These are phyloP conservation scores for Adelognathus sp. DNA, from an alignment of 2,888 invertebrate species.

Conservation along the genomic window DNA sequence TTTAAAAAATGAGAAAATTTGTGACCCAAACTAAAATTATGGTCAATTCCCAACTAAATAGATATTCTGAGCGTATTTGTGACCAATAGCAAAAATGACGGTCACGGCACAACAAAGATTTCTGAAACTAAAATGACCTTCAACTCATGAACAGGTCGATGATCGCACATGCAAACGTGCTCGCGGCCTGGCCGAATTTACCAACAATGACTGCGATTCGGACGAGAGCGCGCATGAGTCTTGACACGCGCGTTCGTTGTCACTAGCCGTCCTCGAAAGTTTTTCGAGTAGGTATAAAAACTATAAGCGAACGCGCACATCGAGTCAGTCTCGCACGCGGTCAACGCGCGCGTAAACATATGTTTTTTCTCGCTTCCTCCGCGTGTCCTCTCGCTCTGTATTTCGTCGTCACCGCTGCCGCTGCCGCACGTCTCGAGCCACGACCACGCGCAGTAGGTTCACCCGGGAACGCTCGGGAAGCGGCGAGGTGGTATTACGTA, in stretches of 20 bases:
- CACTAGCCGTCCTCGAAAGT: conserved; percentile 17
- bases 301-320: not conserved
- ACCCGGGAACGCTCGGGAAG: not conserved
- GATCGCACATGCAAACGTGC: conserved; percentile 28
- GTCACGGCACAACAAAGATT: too few species aligned
- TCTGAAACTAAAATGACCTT: too few species aligned
- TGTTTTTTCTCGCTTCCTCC: conserved; percentile 14
- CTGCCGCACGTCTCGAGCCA: conserved; percentile 16
- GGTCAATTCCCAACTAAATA: too few species aligned
- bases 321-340: conserved; percentile 28
- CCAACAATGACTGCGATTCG: not conserved
- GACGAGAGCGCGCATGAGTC: not conserved
- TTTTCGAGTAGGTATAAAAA: conserved; percentile 33
- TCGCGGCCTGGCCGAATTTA: conserved; percentile 10
- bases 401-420: conserved; percentile 17
- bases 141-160: too few species aligned
- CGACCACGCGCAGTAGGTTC: conserved; percentile 40
- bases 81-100: too few species aligned
- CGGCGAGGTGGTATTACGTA: conserved; percentile 39
- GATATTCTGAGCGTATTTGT: too few species aligned
- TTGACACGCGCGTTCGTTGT: not conserved
- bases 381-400: conserved; percentile 16
- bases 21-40: too few species aligned
- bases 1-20: too few species aligned
- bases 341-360: conserved; percentile 9